Evolutionary conservation across 2,797 vertebrate species (phyloP), one percentile per base, ranked within the genome.

Genomic region (Notamacropus eugenii): DNA sequence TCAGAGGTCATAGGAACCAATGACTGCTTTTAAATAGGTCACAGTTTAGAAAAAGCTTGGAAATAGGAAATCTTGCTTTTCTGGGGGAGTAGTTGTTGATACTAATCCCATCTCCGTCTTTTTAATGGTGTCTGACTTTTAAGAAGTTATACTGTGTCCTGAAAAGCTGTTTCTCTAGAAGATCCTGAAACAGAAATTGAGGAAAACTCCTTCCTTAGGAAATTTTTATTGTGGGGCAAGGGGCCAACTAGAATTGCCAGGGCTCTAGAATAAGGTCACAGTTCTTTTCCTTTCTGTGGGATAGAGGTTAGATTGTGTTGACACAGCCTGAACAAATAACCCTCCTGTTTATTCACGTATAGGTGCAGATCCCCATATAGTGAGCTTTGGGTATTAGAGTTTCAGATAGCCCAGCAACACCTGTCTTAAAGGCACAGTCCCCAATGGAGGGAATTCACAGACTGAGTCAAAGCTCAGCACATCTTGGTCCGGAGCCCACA

Each of bases 291-390:
- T 93, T 56, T 67, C 91, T 93, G 90, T 58, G 87, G 55, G 74
- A 97, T 90, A 96, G 91, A 93, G 90, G 93, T 95, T 91, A 95
- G 90, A 94, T 93, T 95, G 59, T 97, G 50, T 96, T 97, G 96
- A 97, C 97, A 94, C 54, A 94, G 29, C 55, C 92, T 19, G 40
- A 93, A 58, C 94, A 95, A 97, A 92, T 95, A 97, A 94, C 27
- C 31, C 54, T 92, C 67, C 92, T 90, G 19, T 95, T 93, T 92
- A 96, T 59, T 95, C 92, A 97, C 92, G 92, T 62, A 91, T 87
- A 46, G 29, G 93, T 52, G 22, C 58, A 57, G 56, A 19, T 46
- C 58, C 9, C 62, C 91, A n/a, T 57, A 54, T 40, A 92, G 90
- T 59, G 92, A 24, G 5, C 90, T 91, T 95, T 13, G 55, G 90